phyloP scores from a whole-genome alignment of 2,888 invertebrate genomes.

The Tachina lurida region DNA sequence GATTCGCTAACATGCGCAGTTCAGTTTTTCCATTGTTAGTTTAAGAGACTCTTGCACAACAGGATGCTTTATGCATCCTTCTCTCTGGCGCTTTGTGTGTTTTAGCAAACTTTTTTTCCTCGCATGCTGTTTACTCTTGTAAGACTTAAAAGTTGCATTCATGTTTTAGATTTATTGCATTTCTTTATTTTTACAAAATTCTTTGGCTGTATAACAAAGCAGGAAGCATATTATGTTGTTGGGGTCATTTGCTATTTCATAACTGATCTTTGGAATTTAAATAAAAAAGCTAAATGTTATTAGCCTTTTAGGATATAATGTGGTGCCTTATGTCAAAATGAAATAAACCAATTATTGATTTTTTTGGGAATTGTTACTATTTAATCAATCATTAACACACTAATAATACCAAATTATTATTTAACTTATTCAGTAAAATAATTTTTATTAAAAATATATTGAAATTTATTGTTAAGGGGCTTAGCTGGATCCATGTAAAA shows the following conservation, averaged over 20 bases:
- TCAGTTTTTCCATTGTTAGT: neutral
- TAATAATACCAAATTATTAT: too few species aligned
- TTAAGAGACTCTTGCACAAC: slow-evolving; percentile 36
- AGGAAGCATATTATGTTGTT: neutral
- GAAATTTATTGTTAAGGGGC: too few species aligned
- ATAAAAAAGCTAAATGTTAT: too few species aligned
- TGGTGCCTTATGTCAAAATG: too few species aligned
- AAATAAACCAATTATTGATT: too few species aligned
- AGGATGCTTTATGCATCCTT: slow-evolving; percentile 14
- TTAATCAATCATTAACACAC: too few species aligned
- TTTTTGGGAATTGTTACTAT: too few species aligned
- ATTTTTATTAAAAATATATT: too few species aligned
- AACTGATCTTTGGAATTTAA: neutral
- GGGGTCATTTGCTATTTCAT: neutral
- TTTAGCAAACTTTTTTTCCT: slow-evolving; percentile 18
- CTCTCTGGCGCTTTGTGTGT: neutral
- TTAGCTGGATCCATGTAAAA: too few species aligned
- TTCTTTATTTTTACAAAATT: neutral
- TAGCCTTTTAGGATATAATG: too few species aligned
- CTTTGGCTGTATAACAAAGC: neutral
- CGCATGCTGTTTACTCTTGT: slow-evolving; percentile 35
- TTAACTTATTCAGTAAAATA: too few species aligned
- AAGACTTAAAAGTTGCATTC: slow-evolving; percentile 38
- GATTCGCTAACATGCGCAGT: slow-evolving; percentile 51
- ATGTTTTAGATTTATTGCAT: slow-evolving; percentile 57